These are phyloP conservation scores for Apocheima hispidaria DNA, from an alignment of 2,888 invertebrate genomes.

Conservation along the genomic window DNA sequence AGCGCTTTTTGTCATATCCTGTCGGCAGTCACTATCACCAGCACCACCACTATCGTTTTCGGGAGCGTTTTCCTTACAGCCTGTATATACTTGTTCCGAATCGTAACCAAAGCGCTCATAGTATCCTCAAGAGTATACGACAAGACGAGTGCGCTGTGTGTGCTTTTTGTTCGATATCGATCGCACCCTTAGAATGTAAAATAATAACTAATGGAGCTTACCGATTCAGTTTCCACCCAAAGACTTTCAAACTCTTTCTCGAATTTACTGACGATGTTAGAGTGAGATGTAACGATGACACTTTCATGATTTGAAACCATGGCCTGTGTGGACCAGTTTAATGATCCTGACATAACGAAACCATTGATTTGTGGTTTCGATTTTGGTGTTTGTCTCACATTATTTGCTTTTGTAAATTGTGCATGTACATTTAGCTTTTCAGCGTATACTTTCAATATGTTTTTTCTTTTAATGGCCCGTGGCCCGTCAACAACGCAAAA, in stretches of 20 bases:
- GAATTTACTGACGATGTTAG: constrained; percentile 83
- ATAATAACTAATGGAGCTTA: constrained; percentile 46
- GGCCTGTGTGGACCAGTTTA: constrained; percentile 92
- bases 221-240: constrained; percentile 85
- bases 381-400: constrained; percentile 55
- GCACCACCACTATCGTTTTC: too few species aligned
- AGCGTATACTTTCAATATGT: constrained; percentile 68
- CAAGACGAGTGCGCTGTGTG: too few species aligned
- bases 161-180: not conserved
- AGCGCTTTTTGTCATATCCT: too few species aligned
- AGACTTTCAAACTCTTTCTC: constrained; percentile 87
- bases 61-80: too few species aligned
- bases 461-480: constrained; percentile 74
- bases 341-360: constrained; percentile 89
- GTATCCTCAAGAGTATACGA: too few species aligned
- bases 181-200: not conserved
- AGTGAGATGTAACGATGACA: constrained; percentile 87
- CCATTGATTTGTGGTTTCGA: constrained; percentile 62
- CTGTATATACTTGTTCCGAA: too few species aligned
- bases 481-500: constrained; percentile 89
- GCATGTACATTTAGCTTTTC: constrained; percentile 77
- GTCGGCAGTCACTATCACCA: too few species aligned
- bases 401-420: constrained; percentile 54
- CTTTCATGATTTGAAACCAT: constrained; percentile 91
- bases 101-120: too few species aligned